phyloP scores from a whole-genome alignment of 2,113 vertebrate species.

The Syrmaticus mikado region DNA sequence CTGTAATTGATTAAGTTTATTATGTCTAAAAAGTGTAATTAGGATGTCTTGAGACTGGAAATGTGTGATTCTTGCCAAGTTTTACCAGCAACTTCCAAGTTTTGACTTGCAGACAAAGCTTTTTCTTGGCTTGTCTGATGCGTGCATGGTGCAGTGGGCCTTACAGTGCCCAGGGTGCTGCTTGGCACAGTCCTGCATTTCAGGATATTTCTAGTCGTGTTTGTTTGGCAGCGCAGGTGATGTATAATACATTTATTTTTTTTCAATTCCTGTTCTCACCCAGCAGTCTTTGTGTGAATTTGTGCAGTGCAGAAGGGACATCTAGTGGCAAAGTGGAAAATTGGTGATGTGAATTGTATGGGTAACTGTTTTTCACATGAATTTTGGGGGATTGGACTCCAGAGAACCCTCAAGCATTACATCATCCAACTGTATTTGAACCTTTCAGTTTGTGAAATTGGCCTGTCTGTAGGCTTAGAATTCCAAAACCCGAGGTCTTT shows the following conservation, averaged over 20 bases:
- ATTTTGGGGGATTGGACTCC: neutral
- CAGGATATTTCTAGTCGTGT: neutral
- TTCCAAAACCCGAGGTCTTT: neutral
- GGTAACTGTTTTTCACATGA: neutral
- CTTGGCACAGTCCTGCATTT: neutral
- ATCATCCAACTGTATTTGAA: neutral
- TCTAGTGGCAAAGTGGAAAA: neutral
- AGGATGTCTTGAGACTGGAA: neutral
- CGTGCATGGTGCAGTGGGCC: neutral
- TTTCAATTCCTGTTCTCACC: neutral
- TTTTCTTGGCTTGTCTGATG: neutral
- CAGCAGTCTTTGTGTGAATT: neutral
- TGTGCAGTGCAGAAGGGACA: conserved; percentile 18
- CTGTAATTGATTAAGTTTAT: neutral
- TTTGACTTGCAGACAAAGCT: neutral
- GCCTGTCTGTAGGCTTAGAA: neutral
- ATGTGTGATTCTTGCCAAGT: neutral
- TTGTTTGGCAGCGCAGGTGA: neutral
- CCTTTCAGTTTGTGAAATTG: neutral
- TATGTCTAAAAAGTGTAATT: neutral
- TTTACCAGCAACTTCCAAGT: neutral
- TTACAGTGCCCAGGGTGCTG: neutral
- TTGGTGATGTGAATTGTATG: neutral
- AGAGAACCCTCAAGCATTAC: rapidly evolving
- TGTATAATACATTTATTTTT: neutral